Evolutionary conservation across 2,797 vertebrate species (phyloP), one percentile per base, ranked within the genome.

Genomic region (Fistularia commersonii): DNA sequence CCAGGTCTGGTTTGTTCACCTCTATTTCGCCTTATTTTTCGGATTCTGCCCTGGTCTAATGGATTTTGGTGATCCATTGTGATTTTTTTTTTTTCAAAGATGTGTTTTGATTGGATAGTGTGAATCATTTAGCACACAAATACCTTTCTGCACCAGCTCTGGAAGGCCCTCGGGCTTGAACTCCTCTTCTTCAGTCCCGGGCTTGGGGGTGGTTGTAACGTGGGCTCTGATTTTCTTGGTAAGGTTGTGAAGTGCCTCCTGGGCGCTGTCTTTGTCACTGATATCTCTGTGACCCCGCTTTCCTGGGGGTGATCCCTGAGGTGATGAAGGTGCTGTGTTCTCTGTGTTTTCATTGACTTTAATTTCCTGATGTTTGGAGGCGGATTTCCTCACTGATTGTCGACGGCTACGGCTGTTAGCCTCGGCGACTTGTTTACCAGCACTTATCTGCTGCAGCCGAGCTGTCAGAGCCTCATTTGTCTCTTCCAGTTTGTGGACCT

Each of bases 81-180:
- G n/a, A 13, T 10, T 7, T 6, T 12, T 7, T 41, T 13, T 12
- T 31, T 8, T 1, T 6, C 14, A 1, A 3, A 8, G 11, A 4
- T 23, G 23, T 11, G n/a, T 14, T 32, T 14, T 8, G 12, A 10
- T 8, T 13, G 8, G 6, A 0, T 41, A 37, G 4, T 23, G 4
- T 23, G 2, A 23, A 6, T 1, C 1, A 23, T 8, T 0, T 72
- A 23, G 23, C 23, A 23, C 23, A 23, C 23, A 23, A 23, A 36
- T 76, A 96, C 94, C 94, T 92, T 80, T 95, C 70, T 88, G 88
- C 35, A 93, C 93, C 56, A 91, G 78, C 54, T 94, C 92, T 44
- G 93, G 93, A 67, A 96, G 90, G 9, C 92, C 93, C 62, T 94
- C 93, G 1, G 89, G 90, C 57, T 84, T 86, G 59, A 77, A 82